phyloP scores from a whole-genome alignment of 2,888 invertebrate species.

The Argynnis bischoffii region DNA sequence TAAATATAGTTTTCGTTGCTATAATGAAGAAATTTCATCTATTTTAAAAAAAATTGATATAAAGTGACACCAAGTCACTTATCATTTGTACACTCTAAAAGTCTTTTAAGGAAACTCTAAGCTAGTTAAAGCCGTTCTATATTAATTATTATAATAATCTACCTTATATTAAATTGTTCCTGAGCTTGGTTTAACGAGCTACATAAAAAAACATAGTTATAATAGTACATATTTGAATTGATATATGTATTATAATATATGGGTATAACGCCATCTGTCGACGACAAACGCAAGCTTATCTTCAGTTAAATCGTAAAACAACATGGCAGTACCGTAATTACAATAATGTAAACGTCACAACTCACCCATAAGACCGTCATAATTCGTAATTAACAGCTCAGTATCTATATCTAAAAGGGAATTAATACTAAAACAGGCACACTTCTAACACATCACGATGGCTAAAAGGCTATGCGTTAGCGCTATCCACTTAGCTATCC shows the following conservation, averaged over 20 bases:
- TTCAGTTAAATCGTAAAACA: constrained; percentile 17
- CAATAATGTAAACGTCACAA: constrained; percentile 35
- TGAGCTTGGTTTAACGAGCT: constrained; percentile 28
- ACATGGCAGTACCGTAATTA: constrained; percentile 36
- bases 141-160: constrained; percentile 52
- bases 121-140: constrained; percentile 80
- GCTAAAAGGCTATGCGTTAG: constrained; percentile 63
- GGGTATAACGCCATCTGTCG: constrained; percentile 36
- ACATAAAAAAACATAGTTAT: constrained; percentile 2
- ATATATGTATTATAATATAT: constrained; percentile 1
- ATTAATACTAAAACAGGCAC: constrained; percentile 64
- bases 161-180: constrained; percentile 44
- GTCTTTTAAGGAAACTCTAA: constrained; percentile 76
- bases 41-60: constrained; percentile 37
- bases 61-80: constrained; percentile 46
- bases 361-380: constrained; percentile 42
- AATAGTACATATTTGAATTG: not conserved
- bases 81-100: constrained; percentile 72
- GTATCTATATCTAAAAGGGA: constrained; percentile 43
- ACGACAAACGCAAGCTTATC: constrained; percentile 21
- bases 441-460: constrained; percentile 66
- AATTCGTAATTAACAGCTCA: constrained; percentile 35
- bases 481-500: constrained; percentile 20
- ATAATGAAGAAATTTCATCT: constrained; percentile 37
- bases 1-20: constrained; percentile 38